phyloP scores from a whole-genome alignment of 2,888 invertebrate species.

The Rhopalosiphum nymphaeae region DNA sequence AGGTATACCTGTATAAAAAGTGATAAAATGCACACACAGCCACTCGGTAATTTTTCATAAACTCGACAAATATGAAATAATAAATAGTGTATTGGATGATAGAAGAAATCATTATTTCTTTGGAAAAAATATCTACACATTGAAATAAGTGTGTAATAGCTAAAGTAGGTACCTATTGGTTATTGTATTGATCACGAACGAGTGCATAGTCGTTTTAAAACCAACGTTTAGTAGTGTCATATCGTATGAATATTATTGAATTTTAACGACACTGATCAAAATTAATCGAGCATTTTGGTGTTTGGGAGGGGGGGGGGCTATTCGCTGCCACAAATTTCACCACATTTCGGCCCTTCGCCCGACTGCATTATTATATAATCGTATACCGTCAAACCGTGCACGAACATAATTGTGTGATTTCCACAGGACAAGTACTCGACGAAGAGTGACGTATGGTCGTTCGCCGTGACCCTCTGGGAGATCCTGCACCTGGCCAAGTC shows the following conservation, averaged over 20 bases:
- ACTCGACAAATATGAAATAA: neutral
- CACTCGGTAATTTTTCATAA: neutral
- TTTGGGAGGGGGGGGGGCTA: fast-evolving
- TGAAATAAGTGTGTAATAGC: neutral
- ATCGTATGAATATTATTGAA: neutral
- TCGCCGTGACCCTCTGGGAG: constrained; percentile 90
- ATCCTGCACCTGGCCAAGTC: constrained; percentile 83
- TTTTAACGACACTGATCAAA: neutral
- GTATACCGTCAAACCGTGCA: no score
- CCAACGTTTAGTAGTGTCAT: no score
- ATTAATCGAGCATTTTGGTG: neutral
- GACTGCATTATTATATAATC: neutral
- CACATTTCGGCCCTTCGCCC: neutral
- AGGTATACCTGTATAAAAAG: neutral
- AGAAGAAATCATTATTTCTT: neutral
- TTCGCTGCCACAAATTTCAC: neutral
- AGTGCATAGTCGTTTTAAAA: no score
- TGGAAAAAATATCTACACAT: neutral
- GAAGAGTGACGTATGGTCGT: constrained; percentile 92
- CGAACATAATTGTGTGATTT: constrained; percentile 61
- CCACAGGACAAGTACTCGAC: constrained; percentile 85
- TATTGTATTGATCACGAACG: neutral
- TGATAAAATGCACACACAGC: neutral
- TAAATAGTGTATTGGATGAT: neutral
- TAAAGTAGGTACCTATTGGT: no score